phyloP scores from a whole-genome alignment of 2,797 vertebrate genomes.

The Pteropus rufus region DNA sequence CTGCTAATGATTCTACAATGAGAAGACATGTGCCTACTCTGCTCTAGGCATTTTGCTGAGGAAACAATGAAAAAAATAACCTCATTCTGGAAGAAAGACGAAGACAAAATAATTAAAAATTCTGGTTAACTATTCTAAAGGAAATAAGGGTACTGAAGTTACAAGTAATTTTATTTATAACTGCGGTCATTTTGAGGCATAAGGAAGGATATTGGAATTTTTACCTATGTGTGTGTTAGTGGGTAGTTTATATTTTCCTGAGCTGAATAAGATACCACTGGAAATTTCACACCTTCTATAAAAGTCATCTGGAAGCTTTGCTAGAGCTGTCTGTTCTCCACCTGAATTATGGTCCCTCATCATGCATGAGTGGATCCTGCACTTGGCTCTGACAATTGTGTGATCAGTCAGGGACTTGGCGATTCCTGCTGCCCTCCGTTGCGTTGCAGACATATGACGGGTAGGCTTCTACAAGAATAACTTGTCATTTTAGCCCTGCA shows the following conservation, averaged over 20 bases:
- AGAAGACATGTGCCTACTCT: fast-evolving
- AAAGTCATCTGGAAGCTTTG: background rate
- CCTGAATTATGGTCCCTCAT: fast-evolving
- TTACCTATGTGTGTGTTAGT: background rate
- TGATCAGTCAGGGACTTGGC: background rate
- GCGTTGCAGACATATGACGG: fast-evolving
- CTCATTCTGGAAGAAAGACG: background rate
- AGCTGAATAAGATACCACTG: background rate
- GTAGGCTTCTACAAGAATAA: background rate
- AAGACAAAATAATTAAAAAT: background rate
- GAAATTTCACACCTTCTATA: background rate
- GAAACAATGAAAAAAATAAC: background rate
- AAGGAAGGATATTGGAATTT: background rate
- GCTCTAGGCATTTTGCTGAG: background rate
- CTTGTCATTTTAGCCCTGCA: background rate
- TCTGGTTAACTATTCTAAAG: background rate
- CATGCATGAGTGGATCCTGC: fast-evolving
- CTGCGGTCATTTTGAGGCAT: background rate
- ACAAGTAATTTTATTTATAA: background rate
- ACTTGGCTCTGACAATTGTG: background rate
- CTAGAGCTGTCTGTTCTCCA: background rate
- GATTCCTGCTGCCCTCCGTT: fast-evolving
- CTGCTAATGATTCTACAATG: background rate
- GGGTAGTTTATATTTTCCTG: background rate
- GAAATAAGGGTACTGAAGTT: background rate